phyloP scores from a whole-genome alignment of 2,888 invertebrate species.

The Eledona agricola region DNA sequence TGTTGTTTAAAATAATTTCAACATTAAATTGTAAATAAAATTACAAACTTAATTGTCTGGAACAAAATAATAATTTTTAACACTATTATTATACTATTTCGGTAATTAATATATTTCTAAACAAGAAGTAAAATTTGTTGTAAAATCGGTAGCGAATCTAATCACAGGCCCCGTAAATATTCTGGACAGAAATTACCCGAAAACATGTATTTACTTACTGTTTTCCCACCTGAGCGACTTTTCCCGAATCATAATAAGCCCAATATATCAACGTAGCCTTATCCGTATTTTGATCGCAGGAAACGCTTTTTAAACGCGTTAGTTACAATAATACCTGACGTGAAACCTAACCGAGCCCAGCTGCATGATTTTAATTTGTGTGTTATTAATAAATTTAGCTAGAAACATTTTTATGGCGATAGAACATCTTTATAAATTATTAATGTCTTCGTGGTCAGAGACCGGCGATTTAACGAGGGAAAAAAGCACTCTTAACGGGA shows the following conservation, averaged over 20 bases:
- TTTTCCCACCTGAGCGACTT: slow-evolving; percentile 20
- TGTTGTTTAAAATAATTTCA: too few species aligned
- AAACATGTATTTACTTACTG: too few species aligned
- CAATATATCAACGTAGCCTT: slow-evolving; percentile 38
- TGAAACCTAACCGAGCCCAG: slow-evolving; percentile 43
- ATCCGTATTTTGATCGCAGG: slow-evolving; percentile 41
- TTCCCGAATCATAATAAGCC: slow-evolving; percentile 36
- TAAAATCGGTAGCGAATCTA: too few species aligned
- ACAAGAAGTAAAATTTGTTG: too few species aligned
- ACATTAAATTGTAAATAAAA: too few species aligned
- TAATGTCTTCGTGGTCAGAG: not conserved
- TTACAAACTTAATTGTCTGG: not conserved
- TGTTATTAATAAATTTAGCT: slow-evolving; percentile 27
- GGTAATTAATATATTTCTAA: too few species aligned
- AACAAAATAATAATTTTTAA: slow-evolving; percentile 1
- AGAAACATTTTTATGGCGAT: not conserved
- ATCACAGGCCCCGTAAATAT: too few species aligned
- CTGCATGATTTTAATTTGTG: slow-evolving; percentile 36
- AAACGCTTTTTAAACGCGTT: slow-evolving; percentile 46
- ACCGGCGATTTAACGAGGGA: slow-evolving; percentile 3
- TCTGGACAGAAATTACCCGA: too few species aligned
- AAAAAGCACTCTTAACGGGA: not conserved
- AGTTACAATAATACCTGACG: slow-evolving; percentile 49
- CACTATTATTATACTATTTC: slow-evolving; percentile 9
- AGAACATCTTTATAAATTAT: not conserved